Percentiles rank a stretch among this genome's conserved stretches.
phyloP scores from a whole-genome alignment of 2,797 vertebrate species.

The Gallirallus australis region DNA sequence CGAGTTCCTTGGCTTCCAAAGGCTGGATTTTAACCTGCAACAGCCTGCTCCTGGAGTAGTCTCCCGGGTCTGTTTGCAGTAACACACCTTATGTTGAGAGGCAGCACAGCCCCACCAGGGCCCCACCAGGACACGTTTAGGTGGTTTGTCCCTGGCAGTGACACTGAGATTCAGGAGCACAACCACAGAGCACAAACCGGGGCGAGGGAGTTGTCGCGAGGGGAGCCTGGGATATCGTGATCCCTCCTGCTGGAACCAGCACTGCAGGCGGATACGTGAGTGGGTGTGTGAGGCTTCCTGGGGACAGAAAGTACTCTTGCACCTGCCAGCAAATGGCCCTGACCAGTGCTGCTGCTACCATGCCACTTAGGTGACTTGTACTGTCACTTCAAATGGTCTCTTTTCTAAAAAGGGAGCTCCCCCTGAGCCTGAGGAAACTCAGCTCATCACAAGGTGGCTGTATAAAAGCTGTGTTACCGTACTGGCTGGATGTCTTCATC shows the following conservation, averaged over 20 bases:
- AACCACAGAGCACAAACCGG: neutral
- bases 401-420: neutral
- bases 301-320: neutral
- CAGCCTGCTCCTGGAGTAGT: neutral
- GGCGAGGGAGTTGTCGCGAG: neutral
- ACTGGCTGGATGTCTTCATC: neutral
- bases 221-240: neutral
- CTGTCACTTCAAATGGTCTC: neutral
- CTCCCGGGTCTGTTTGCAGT: neutral
- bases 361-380: neutral
- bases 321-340: neutral
- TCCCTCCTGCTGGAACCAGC: neutral
- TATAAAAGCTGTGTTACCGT: neutral
- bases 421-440: neutral
- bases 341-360: neutral
- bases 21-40: neutral
- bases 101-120: neutral
- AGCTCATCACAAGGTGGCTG: neutral
- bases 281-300: neutral
- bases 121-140: neutral
- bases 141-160: neutral
- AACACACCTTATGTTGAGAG: neutral
- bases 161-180: neutral
- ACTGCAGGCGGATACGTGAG: fast-evolving
- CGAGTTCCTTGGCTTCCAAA: neutral